Conservation (phyloP, 2,113 vertebrate genomes). For the Excalfactoria chinensis region DNA sequence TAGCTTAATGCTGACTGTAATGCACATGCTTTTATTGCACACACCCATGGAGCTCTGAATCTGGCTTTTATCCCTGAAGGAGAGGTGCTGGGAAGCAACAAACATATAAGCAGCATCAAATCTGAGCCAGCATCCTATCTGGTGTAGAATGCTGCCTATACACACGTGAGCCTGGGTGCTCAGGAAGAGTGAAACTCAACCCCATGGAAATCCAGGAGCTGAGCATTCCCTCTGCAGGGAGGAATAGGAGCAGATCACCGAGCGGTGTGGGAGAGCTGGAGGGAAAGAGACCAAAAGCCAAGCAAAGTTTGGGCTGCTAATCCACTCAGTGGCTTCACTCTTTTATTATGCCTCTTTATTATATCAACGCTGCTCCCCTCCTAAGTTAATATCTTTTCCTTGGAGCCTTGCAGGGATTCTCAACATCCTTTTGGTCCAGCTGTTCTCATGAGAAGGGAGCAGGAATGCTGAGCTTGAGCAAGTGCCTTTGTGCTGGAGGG, state of each 20-base stretch:
- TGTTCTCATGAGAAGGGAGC: constrained; percentile 45
- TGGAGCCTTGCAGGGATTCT: constrained; percentile 65
- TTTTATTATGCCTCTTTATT: constrained; percentile 57
- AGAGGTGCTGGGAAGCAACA: background rate
- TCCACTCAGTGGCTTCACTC: constrained; percentile 25
- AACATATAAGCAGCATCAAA: background rate
- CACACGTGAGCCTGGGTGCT: background rate
- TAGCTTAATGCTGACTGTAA: background rate
- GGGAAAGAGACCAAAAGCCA: constrained; percentile 64
- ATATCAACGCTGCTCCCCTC: constrained; percentile 53
- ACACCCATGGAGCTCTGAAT: background rate
- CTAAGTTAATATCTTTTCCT: constrained; percentile 71
- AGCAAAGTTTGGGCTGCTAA: constrained; percentile 73
- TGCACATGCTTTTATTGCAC: background rate
- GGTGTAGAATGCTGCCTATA: background rate
- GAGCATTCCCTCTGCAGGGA: background rate
- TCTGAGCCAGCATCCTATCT: background rate
- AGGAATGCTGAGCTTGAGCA: constrained; percentile 59
- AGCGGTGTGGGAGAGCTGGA: background rate
- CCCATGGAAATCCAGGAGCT: constrained; percentile 21
- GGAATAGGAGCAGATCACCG: background rate
- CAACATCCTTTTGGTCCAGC: constrained; percentile 65
- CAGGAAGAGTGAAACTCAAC: background rate
- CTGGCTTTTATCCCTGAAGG: background rate
- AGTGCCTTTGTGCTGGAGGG: constrained; percentile 22